Evolutionary conservation across 2,888 invertebrate genomes (phyloP).

Genomic region (Phengaris alcon): DNA sequence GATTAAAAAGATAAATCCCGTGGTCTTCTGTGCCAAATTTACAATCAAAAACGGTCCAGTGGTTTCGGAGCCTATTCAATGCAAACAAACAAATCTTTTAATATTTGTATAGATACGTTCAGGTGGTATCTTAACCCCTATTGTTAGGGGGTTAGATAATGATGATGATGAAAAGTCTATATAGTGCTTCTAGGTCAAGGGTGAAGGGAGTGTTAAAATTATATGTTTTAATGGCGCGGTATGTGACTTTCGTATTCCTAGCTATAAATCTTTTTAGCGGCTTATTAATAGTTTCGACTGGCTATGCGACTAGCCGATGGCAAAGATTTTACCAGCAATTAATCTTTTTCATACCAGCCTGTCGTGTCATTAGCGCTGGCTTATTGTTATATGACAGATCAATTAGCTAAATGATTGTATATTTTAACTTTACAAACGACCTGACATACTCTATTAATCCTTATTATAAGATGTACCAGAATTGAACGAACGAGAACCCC

Average conservation of each 20-base stretch:
- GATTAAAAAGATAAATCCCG: too few relatives aligned
- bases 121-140: too few relatives aligned
- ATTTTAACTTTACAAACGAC: constrained; percentile 3
- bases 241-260: constrained; percentile 14
- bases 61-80: too few relatives aligned
- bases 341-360: constrained; percentile 24
- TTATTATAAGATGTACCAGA: background rate
- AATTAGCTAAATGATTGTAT: constrained; percentile 1
- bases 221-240: background rate
- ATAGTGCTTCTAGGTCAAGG: constrained; percentile 15
- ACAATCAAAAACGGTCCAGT: too few relatives aligned
- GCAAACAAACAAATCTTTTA: too few relatives aligned
- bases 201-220: constrained; percentile 1
- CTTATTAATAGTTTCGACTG: background rate
- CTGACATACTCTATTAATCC: constrained; percentile 15
- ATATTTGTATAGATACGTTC: too few relatives aligned
- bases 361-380: constrained; percentile 23
- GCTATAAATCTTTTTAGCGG: constrained; percentile 9
- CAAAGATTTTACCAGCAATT: constrained; percentile 8
- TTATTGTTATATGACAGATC: constrained; percentile 10
- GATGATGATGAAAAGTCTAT: background rate
- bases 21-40: too few relatives aligned
- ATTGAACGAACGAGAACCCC: background rate
- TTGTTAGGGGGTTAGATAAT: background rate
- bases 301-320: background rate